Conservation (phyloP, 1,140 invertebrate genomes). For the Leptonema lineaticorne region DNA sequence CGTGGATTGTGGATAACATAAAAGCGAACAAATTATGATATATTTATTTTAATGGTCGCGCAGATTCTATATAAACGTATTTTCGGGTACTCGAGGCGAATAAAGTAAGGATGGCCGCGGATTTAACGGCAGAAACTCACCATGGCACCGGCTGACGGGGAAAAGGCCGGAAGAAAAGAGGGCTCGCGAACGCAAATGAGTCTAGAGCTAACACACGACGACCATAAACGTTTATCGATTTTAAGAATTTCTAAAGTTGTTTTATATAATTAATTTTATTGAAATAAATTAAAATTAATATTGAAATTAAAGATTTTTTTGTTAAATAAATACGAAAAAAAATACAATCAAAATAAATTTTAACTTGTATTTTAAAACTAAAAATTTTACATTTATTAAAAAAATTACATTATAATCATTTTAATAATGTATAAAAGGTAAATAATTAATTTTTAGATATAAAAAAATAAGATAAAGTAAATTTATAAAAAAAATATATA, state of each 20-base stretch:
- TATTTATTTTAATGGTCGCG: too few species aligned
- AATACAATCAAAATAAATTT: neutral
- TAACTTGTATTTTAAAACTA: neutral
- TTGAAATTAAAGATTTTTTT: neutral
- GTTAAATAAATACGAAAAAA: neutral
- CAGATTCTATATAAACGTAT: too few species aligned
- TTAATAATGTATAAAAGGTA: too few species aligned
- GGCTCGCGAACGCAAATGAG: neutral
- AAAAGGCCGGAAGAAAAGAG: neutral
- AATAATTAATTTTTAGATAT: too few species aligned
- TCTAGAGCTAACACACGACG: neutral
- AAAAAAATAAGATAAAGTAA: too few species aligned
- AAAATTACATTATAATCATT: too few species aligned
- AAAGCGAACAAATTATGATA: too few species aligned
- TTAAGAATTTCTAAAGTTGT: too few species aligned
- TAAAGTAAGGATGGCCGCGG: neutral
- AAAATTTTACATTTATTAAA: too few species aligned
- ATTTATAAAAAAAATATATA: too few species aligned
- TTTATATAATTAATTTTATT: too few species aligned
- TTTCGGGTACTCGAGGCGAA: too few species aligned
- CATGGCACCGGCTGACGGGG: constrained; percentile 11
- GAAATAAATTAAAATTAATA: neutral
- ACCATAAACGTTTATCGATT: neutral
- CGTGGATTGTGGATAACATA: neutral
- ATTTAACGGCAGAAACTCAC: neutral